Evolutionary conservation across 92 coral and sea anemone genomes (phyloP), one percentile per base, ranked within the genome.

Genomic region (Epizoanthus illoricatus): DNA sequence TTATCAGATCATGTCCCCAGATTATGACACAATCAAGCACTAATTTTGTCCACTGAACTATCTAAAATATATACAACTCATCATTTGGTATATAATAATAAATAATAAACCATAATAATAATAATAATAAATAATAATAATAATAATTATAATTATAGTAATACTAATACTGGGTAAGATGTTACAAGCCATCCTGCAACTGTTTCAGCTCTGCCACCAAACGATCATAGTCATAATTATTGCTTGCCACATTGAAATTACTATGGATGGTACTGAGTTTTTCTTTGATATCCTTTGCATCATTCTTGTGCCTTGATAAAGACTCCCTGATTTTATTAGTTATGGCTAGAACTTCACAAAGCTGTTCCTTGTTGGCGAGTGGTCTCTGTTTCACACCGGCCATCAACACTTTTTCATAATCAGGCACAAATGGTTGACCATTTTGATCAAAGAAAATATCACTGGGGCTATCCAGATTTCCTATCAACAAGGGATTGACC

Each of bases 401-500:
- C 45, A 39, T 70, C 57, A 70, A 43, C 19, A 42, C 56, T 5
- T 70, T 3, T 3, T 70, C 42, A 52, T 70, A 70, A 4, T 15
- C 20, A 43, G 74, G 74, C 15, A 43, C 10, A 39, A 18, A 1
- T 70, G 74, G 57, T 21, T 70, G 42, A 39, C 74, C 74, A 3
- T 70, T 49, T 5, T 18, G 3, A 70, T 70, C 74, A 42, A 70
- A 42, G 45, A 70, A 70, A 7, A 70, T 70, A 10, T 70, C 74
- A 42, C 74, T 70, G 12, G 52, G 74, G 56, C 21, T 7, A 41
- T 39, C n/a, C 42, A 70, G 74, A 42, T 39, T 39, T 5, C 18
- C n/a, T 43, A 70, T 43, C 74, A 70, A 70, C 74, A 42, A 43
- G 4, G 74, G 74, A 70, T 70, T 70, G 1, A 70, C 55, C 74